Evolutionary conservation across 2,797 vertebrate species (phyloP).

Genomic region (Knipowitschia caucasica): DNA sequence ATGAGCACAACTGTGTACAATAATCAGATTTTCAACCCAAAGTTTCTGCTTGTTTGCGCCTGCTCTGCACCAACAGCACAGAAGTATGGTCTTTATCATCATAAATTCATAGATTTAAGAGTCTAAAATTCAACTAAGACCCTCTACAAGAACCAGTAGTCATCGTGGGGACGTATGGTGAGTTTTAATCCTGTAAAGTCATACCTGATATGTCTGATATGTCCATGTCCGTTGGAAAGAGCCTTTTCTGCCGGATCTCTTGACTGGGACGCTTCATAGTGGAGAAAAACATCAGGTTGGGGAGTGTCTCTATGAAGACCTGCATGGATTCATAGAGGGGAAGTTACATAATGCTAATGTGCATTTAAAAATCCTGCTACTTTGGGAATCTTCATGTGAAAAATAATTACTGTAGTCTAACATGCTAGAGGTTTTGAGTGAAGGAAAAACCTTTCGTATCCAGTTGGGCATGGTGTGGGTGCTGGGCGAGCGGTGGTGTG

Average conservation of each 20-base stretch:
- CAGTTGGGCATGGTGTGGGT: conserved; percentile 90
- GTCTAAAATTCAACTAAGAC: too few relatives aligned
- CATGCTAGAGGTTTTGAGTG: too few relatives aligned
- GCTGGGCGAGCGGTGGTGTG: conserved; percentile 91
- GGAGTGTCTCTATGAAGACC: conserved; percentile 92
- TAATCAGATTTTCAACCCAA: too few relatives aligned
- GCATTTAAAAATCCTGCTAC: background rate
- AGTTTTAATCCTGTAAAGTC: background rate
- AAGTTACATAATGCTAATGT: background rate
- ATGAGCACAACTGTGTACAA: too few relatives aligned
- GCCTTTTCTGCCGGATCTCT: conserved; percentile 80
- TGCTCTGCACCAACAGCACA: too few relatives aligned
- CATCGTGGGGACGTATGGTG: background rate
- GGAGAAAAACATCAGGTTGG: conserved; percentile 93
- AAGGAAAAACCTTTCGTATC: conserved; percentile 85
- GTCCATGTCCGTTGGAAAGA: conserved; percentile 86
- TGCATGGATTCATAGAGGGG: conserved; percentile 38
- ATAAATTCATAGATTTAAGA: too few relatives aligned
- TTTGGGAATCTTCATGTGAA: too few relatives aligned
- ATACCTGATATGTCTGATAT: conserved; percentile 93
- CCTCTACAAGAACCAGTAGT: background rate
- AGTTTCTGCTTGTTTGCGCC: too few relatives aligned
- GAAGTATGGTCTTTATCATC: too few relatives aligned
- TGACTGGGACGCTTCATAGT: conserved; percentile 90
- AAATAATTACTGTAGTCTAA: too few relatives aligned